Evolutionary conservation across 2,797 vertebrate species (phyloP), one percentile per base, ranked within the genome.

Genomic region (Lepilemur septentrionalis): DNA sequence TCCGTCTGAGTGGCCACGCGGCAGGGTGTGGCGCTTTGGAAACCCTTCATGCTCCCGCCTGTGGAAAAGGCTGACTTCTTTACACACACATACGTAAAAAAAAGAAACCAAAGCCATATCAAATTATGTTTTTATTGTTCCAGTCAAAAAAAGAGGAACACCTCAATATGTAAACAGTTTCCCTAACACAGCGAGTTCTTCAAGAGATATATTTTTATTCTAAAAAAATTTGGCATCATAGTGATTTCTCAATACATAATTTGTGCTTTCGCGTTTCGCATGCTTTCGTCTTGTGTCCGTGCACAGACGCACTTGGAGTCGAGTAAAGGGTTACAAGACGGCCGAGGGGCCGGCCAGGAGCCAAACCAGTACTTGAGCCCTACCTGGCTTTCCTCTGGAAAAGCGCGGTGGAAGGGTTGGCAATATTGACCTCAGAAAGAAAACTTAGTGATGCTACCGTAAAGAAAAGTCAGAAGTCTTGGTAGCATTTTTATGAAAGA

Each of bases 201-300:
- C 93, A 97, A 98, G 97, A 96, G 89, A 55, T 28, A 48, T 70
- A 46, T 80, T 72, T 82, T 81, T 67, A 97, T 96, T 85, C 87
- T 93, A 93, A 96, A 97, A 98, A 98, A 95, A 73, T 59, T 88
- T 98, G 98, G 97, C 97, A 96, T 97, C 70, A 92, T 97, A 94
- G 82, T 96, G 91, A 43, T 97, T 93, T 98, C 89, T 95, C 93
- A 97, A 90, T 95, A 98, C 82, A 65, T 91, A 94, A 94, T 96
- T 98, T 98, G 97, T 98, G 96, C 97, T 98, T 97, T 96, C 46
- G 43, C 90, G 25, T 75, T 73, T 94, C 83, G 91, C 96, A 94
- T 97, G 95, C 93, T 98, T 96, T 95, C 46, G 23, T 93, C 96
- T 95, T 57, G 28, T 89, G 91, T 75, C 95, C 18, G 59, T 93